Percentiles rank a stretch among this genome's conserved stretches.
Conservation (phyloP, 2,797 vertebrate genomes). For the Cirrhinus molitorella region DNA sequence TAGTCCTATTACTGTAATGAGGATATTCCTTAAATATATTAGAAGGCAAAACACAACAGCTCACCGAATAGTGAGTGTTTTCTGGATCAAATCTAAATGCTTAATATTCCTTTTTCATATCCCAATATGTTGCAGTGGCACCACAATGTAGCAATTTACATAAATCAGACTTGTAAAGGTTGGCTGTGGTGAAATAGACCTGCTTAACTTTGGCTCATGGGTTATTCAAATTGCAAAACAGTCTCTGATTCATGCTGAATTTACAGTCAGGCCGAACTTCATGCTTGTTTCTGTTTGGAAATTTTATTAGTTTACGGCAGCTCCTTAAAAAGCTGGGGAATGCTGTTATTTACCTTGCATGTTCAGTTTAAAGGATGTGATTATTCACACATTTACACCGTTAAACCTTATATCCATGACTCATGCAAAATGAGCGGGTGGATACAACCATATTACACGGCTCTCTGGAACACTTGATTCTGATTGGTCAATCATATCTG, state of each 20-base stretch:
- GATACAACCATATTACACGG: neutral
- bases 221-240: slow-evolving; percentile 51
- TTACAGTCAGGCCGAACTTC: slow-evolving; percentile 32
- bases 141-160: slow-evolving; percentile 30
- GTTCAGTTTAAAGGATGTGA: slow-evolving; percentile 24
- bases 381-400: neutral
- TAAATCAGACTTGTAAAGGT: slow-evolving; percentile 46
- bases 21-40: slow-evolving; percentile 18
- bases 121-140: slow-evolving; percentile 35
- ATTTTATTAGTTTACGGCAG: slow-evolving; percentile 30
- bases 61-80: slow-evolving; percentile 5
- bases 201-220: slow-evolving; percentile 42
- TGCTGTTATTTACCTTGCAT: neutral
- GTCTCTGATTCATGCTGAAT: slow-evolving; percentile 26
- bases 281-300: slow-evolving; percentile 19
- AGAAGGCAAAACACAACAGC: slow-evolving; percentile 15
- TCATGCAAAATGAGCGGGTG: neutral
- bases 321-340: slow-evolving; percentile 2
- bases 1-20: slow-evolving; percentile 39
- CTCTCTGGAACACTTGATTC: neutral
- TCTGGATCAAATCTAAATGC: slow-evolving; percentile 22
- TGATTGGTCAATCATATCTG: neutral
- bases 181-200: slow-evolving; percentile 32
- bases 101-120: slow-evolving; percentile 26
- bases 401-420: neutral